These are phyloP conservation scores for Anguilla marmorata DNA, from an alignment of 2,797 vertebrate genomes.

Conservation along the genomic window DNA sequence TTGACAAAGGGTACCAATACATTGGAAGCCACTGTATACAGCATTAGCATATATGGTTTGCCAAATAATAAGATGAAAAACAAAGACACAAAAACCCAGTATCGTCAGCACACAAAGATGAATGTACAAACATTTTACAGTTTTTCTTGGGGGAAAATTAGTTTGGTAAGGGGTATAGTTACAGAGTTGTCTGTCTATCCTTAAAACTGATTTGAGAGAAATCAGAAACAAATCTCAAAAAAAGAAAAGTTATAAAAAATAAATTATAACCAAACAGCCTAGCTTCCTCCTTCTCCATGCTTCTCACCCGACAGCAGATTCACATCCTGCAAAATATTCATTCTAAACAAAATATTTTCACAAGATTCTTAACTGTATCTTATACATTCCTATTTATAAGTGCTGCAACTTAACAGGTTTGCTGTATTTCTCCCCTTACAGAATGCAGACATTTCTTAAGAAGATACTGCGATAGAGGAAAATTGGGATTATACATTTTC, in stretches of 20 bases:
- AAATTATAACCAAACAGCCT: conserved; percentile 25
- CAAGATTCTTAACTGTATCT: conserved; percentile 27
- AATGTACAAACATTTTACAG: background rate
- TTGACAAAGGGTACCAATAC: background rate
- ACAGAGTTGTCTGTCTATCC: background rate
- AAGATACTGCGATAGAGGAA: conserved; percentile 39
- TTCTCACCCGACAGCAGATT: conserved; percentile 31
- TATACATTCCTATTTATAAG: background rate
- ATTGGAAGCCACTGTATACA: conserved; percentile 11
- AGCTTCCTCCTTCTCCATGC: conserved; percentile 22
- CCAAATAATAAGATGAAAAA: background rate
- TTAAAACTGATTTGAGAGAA: conserved; percentile 37
- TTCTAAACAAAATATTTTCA: conserved; percentile 23
- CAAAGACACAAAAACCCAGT: background rate
- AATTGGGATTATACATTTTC: background rate
- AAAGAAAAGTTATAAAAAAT: conserved; percentile 56
- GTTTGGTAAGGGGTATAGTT: background rate
- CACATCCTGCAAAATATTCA: conserved; percentile 19
- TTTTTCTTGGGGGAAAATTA: background rate
- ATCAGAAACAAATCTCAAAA: conserved; percentile 59
- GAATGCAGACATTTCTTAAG: background rate
- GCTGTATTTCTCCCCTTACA: background rate
- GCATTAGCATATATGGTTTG: conserved; percentile 20
- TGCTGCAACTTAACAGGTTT: background rate
- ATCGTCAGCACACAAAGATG: background rate